A percentile compares a stretch with the other conserved stretches of the same genome.
phyloP scores from a whole-genome alignment of 2,888 invertebrate species.

The Orchesellides sinensis region DNA sequence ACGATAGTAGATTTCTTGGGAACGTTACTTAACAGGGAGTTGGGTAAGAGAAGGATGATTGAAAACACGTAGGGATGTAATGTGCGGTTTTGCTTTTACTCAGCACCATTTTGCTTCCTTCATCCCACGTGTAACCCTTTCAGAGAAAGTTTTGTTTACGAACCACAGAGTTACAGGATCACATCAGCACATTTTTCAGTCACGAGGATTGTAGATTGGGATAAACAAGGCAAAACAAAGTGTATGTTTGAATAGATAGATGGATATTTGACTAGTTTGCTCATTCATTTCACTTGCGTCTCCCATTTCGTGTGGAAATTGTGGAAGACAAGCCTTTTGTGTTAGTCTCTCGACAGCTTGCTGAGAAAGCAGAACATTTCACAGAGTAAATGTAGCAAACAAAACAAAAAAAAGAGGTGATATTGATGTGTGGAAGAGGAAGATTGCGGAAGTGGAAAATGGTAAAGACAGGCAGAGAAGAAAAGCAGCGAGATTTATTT shows the following conservation, averaged over 20 bases:
- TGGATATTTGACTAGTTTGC: neutral
- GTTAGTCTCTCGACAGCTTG: conserved; percentile 10
- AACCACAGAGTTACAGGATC: too few species aligned
- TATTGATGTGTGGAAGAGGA: neutral
- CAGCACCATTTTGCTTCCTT: too few species aligned
- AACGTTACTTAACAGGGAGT: too few species aligned
- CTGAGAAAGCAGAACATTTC: conserved; percentile 15
- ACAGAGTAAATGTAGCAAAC: too few species aligned
- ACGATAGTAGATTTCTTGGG: too few species aligned
- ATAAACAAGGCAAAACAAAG: neutral
- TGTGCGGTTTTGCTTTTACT: too few species aligned
- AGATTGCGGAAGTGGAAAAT: neutral
- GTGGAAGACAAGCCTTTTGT: neutral
- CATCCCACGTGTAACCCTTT: too few species aligned
- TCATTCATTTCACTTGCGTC: neutral
- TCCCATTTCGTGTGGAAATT: neutral
- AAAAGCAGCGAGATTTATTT: conserved; percentile 6
- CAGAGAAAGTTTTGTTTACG: too few species aligned
- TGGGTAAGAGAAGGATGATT: too few species aligned
- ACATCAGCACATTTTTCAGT: neutral
- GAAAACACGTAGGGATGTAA: too few species aligned
- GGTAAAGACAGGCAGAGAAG: neutral
- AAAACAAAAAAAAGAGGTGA: too few species aligned
- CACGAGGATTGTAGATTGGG: too few species aligned
- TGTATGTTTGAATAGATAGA: neutral